Evolutionary conservation across 1,140 invertebrate species (phyloP), one percentile per base, ranked within the genome.

Genomic region (Diachasma alloeum): DNA sequence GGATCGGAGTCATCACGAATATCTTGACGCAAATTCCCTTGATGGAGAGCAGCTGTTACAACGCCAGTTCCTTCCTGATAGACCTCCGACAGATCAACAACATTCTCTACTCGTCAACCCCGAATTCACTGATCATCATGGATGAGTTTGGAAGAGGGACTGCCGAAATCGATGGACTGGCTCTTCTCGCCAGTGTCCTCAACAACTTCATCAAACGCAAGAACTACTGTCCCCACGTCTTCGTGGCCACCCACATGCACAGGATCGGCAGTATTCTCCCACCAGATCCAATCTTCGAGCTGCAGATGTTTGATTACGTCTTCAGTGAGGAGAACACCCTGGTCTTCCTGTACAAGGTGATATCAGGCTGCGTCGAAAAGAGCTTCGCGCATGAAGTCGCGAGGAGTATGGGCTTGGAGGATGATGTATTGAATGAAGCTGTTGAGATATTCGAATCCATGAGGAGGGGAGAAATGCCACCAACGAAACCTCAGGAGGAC

Each of bases 131-230:
- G 1, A 90, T 98, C 0, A 91, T 98, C 37, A 91, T 98, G 63
- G 97, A 98, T 89, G 97, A 98, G 89, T 97, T 98, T 91, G 97
- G 97, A 0, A 95, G 95, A 90, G 96, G 96, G 77, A 98, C 97
- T 11, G 91, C 93, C 3, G 93, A 94, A 81, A 87, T 91, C 0
- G 95, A 96, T 89, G 96, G 96, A 0, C 83, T 94, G 42, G 90
- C 94, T 8, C 86, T 97, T 37, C 86, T 97, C 1, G 90, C 92
- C 8, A 91, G 94, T 2, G 91, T 92, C 44, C 80, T 97, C 1
- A 91, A 91, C 75, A 88, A 93, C 82, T 94, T 96, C 87, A 83
- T 94, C 5, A 85, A 90, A 19, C 87, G 91, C 71, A 89, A 82
- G 1, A 56, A 84, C 0, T 69, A 90, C 13, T 95, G 93, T 85